Percentiles rank a stretch among this genome's conserved stretches.
These are phyloP conservation scores for Drosophila neotestacea DNA, from an alignment of 2,888 invertebrate species.

Conservation along the genomic window DNA sequence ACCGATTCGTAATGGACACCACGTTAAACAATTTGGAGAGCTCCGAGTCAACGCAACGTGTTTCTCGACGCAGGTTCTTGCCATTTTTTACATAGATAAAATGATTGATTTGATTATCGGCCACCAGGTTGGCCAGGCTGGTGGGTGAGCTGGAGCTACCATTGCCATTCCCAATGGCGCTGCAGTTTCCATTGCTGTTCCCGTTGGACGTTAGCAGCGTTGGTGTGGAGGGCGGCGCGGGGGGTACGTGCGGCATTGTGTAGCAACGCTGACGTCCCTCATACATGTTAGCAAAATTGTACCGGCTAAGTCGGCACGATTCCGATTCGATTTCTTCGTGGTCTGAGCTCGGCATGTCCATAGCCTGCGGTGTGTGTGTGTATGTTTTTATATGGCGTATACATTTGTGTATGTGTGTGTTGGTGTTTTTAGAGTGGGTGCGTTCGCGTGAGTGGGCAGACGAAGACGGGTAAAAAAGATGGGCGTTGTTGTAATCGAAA, in stretches of 20 bases:
- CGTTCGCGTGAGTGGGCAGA: conserved; percentile 64
- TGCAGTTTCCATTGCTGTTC: conserved; percentile 57
- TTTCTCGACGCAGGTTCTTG: conserved; percentile 75
- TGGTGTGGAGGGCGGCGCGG: conserved; percentile 83
- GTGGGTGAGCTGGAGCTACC: conserved; percentile 61
- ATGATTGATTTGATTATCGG: conserved; percentile 74
- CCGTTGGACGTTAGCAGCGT: conserved; percentile 79
- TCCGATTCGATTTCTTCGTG: conserved; percentile 71
- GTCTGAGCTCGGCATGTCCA: conserved; percentile 74
- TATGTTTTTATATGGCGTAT: conserved; percentile 31
- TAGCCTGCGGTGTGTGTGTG: conserved; percentile 58
- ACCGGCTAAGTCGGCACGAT: conserved; percentile 70
- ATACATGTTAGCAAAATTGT: conserved; percentile 71
- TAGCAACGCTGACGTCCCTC: conserved; percentile 79
- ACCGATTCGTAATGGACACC: conserved; percentile 79
- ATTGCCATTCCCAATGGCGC: conserved; percentile 42
- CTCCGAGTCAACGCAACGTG: conserved; percentile 82
- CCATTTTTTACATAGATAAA: conserved; percentile 75
- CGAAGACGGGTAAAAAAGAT: conserved; percentile 48
- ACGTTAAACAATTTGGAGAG: conserved; percentile 82
- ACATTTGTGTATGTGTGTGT: conserved; percentile 31
- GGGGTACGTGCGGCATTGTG: conserved; percentile 81
- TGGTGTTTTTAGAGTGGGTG: conserved; percentile 67
- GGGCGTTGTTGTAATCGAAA: conserved; percentile 45
- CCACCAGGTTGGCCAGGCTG: conserved; percentile 41